Evolutionary conservation across 2,113 vertebrate genomes (phyloP).

Genomic region (Pituophis catenifer): DNA sequence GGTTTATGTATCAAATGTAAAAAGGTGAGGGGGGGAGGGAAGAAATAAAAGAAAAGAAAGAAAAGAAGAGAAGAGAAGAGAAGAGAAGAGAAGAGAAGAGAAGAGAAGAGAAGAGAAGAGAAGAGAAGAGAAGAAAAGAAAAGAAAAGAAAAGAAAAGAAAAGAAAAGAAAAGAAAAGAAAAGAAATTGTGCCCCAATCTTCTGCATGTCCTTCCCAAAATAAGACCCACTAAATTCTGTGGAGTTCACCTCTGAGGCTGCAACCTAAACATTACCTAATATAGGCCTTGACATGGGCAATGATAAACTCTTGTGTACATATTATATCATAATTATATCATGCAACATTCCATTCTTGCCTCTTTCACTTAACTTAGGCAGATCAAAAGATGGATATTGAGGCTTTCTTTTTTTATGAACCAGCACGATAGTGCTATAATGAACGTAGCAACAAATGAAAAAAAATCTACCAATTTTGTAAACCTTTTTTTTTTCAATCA

Average conservation of each 20-base stretch:
- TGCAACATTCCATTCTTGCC: conserved; percentile 17
- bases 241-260: background rate
- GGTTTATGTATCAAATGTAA: background rate
- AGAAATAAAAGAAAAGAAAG: too few species aligned
- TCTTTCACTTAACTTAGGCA: background rate
- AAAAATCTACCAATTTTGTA: background rate
- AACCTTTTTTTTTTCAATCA: conserved; percentile 8
- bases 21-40: background rate
- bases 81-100: too few species aligned
- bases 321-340: background rate
- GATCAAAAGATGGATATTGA: background rate
- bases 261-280: background rate
- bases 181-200: background rate
- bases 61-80: too few species aligned
- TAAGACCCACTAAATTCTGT: background rate
- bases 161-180: background rate
- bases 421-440: background rate
- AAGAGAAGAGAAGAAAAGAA: too few species aligned
- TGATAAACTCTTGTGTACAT: background rate
- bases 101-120: too few species aligned
- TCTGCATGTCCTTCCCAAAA: background rate
- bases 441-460: background rate
- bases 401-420: background rate
- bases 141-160: background rate
- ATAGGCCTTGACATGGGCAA: background rate